phyloP scores from a whole-genome alignment of 2,888 invertebrate species.

The Cylloceria caligata region DNA sequence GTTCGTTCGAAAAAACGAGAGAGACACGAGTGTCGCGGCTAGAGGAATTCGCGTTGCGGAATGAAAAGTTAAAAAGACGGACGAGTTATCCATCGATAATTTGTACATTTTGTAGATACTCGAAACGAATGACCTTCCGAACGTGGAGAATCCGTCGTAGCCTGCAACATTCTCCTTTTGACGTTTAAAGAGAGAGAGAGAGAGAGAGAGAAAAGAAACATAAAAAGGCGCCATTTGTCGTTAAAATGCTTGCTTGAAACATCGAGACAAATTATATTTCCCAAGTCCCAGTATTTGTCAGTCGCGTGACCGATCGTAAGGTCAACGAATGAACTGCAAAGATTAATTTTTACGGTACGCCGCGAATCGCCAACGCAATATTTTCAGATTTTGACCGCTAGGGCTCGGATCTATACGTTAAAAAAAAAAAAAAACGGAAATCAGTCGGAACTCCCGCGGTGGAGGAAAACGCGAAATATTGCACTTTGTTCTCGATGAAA shows the following conservation, averaged over 20 bases:
- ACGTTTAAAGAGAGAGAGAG: constrained; percentile 39
- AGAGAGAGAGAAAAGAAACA: constrained; percentile 6
- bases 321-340: constrained; percentile 24
- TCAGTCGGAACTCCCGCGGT: neutral
- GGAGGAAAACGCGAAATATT: neutral
- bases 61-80: constrained; percentile 35
- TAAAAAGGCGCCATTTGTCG: constrained; percentile 10
- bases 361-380: constrained; percentile 2
- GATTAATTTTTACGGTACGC: constrained; percentile 44
- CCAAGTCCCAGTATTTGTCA: constrained; percentile 55
- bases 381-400: neutral
- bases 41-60: constrained; percentile 1
- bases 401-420: neutral
- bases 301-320: constrained; percentile 20
- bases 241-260: constrained; percentile 34
- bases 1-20: constrained; percentile 47
- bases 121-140: constrained; percentile 58
- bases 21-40: neutral
- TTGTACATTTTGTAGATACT: constrained; percentile 67
- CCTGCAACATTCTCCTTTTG: constrained; percentile 52
- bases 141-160: constrained; percentile 52
- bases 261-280: constrained; percentile 42
- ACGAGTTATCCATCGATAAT: constrained; percentile 69
- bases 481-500: constrained; percentile 24
- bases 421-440: constrained; percentile 21